phyloP scores from a whole-genome alignment of 2,113 vertebrate species.

The Astur gentilis region DNA sequence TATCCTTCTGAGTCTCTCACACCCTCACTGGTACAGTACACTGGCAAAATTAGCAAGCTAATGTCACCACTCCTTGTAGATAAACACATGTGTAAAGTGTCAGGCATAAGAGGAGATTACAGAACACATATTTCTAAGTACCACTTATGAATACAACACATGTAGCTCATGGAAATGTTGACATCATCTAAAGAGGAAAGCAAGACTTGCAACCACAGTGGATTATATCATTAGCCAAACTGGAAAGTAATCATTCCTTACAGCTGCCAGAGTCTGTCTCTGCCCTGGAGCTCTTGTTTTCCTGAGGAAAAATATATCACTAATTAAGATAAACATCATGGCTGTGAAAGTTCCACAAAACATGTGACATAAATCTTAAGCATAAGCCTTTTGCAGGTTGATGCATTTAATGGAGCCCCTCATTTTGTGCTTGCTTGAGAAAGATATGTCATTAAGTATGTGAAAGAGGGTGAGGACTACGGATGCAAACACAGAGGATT shows the following conservation, averaged over 20 bases:
- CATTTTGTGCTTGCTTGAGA: neutral
- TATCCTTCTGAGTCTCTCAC: conserved; percentile 25
- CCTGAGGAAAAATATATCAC: neutral
- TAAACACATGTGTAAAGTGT: conserved; percentile 62
- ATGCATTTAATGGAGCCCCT: neutral
- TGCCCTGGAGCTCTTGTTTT: neutral
- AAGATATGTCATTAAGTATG: neutral
- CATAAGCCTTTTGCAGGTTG: neutral
- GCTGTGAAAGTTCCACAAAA: neutral
- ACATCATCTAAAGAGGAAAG: conserved; percentile 61
- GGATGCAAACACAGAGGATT: neutral
- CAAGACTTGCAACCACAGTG: conserved; percentile 46
- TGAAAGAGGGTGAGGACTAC: neutral
- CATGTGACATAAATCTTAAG: neutral
- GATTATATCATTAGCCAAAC: conserved; percentile 64
- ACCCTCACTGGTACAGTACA: conserved; percentile 21
- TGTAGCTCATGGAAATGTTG: conserved; percentile 55
- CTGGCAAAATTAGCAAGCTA: conserved; percentile 59
- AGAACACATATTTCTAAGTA: conserved; percentile 57
- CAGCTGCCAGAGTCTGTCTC: conserved; percentile 9
- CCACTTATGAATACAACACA: conserved; percentile 64
- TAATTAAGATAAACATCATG: neutral
- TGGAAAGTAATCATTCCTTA: conserved; percentile 45
- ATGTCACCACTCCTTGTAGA: conserved; percentile 58
- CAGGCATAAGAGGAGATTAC: conserved; percentile 70